Evolutionary conservation across 2,797 vertebrate species (phyloP).

Genomic region (Bradypodion ventrale): DNA sequence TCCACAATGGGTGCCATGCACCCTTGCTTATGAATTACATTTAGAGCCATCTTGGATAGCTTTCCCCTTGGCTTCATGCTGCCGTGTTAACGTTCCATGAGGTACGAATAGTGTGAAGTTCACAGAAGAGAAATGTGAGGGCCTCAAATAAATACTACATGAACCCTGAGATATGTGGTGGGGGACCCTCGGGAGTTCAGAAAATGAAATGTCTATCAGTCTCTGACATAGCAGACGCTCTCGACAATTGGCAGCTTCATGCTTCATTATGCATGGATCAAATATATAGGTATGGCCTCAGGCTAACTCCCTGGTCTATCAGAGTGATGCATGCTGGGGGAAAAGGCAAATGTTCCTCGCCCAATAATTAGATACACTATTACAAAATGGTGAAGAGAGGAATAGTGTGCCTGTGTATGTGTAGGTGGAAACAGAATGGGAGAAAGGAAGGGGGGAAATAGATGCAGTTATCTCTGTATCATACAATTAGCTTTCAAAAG

Average conservation of each 20-base stretch:
- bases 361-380: conserved; percentile 62
- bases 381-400: conserved; percentile 23
- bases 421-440: not conserved
- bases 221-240: conserved; percentile 87
- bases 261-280: conserved; percentile 88
- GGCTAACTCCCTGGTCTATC: conserved; percentile 76
- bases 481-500: not conserved
- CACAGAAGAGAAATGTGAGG: conserved; percentile 75
- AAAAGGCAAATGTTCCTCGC: conserved; percentile 63
- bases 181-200: conserved; percentile 74
- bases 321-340: conserved; percentile 62
- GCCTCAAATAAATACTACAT: conserved; percentile 76
- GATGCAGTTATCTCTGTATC: conserved; percentile 27
- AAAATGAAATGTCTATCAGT: conserved; percentile 91
- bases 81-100: conserved; percentile 61
- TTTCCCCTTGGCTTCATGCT: conserved; percentile 53
- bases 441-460: not conserved
- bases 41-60: conserved; percentile 67
- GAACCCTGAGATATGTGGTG: conserved; percentile 82
- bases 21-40: conserved; percentile 47
- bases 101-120: conserved; percentile 81
- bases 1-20: conserved; percentile 37
- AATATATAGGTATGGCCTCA: conserved; percentile 80
- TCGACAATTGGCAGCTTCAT: conserved; percentile 85
- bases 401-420: not conserved